Percentiles rank a stretch among this genome's conserved stretches.
phyloP scores from a whole-genome alignment of 2,888 invertebrate species.

The Suillia variegata region DNA sequence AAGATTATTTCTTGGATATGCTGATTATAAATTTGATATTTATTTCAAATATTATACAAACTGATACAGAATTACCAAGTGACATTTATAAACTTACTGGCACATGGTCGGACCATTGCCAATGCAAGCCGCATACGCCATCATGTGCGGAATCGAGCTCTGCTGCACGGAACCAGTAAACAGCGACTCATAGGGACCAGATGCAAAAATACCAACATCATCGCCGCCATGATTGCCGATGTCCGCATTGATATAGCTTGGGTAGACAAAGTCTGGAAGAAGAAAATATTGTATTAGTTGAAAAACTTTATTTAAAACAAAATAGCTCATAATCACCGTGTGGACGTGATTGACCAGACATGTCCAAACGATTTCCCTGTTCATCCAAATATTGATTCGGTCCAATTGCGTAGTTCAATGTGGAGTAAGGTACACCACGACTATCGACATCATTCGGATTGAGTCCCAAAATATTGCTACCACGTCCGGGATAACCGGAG shows the following conservation, averaged over 20 bases:
- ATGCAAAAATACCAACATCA: slow-evolving; percentile 77
- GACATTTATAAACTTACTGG: too few species aligned
- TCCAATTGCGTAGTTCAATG: slow-evolving; percentile 75
- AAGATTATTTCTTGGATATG: too few species aligned
- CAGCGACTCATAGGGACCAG: slow-evolving; percentile 77
- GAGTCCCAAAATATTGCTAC: slow-evolving; percentile 39
- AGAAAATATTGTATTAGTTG: not conserved
- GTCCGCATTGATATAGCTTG: slow-evolving; percentile 42
- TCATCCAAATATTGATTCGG: slow-evolving; percentile 55
- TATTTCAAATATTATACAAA: too few species aligned
- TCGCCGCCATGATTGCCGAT: slow-evolving; percentile 75
- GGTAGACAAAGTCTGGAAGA: slow-evolving; percentile 38
- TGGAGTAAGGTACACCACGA: slow-evolving; percentile 67
- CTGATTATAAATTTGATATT: too few species aligned
- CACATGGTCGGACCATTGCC: slow-evolving; percentile 59
- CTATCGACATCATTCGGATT: slow-evolving; percentile 54
- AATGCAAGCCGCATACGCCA: slow-evolving; percentile 73
- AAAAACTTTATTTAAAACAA: not conserved
- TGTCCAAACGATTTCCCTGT: slow-evolving; percentile 36
- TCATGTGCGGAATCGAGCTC: slow-evolving; percentile 74
- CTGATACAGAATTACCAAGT: too few species aligned
- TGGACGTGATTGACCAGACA: slow-evolving; percentile 10
- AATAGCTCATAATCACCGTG: too few species aligned
- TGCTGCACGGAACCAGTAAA: slow-evolving; percentile 79
- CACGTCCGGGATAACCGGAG: slow-evolving; percentile 67